A percentile compares a stretch with the other conserved stretches of the same genome.
phyloP scores from a whole-genome alignment of 2,888 invertebrate genomes.

The Leucophenga maculata region DNA sequence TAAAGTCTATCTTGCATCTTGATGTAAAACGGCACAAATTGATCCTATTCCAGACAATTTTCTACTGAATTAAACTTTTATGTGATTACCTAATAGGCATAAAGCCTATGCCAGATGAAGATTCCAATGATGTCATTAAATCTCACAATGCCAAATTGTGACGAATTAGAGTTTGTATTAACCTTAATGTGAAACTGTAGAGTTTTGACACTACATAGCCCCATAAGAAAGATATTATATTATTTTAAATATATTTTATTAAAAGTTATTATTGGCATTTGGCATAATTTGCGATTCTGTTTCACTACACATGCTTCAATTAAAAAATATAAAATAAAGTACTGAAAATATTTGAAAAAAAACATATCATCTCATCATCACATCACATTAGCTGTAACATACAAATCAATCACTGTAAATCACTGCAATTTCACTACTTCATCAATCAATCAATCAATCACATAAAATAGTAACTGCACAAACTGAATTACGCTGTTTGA shows the following conservation, averaged over 20 bases:
- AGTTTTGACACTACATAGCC: too few relatives aligned
- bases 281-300: conserved; percentile 9
- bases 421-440: not conserved
- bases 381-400: not conserved
- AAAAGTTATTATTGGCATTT: conserved; percentile 4
- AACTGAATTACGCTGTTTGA: not conserved
- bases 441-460: not conserved
- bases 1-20: too few relatives aligned
- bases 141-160: too few relatives aligned
- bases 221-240: too few relatives aligned
- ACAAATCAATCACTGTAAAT: not conserved
- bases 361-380: not conserved
- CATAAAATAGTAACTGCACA: not conserved
- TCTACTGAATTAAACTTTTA: too few relatives aligned
- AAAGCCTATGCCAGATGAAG: too few relatives aligned
- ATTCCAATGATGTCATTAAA: too few relatives aligned
- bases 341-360: conserved; percentile 13
- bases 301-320: conserved; percentile 34
- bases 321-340: conserved; percentile 25
- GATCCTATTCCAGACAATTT: too few relatives aligned
- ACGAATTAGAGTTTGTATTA: too few relatives aligned
- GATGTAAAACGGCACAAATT: too few relatives aligned
- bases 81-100: too few relatives aligned
- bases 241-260: conserved; percentile 25
- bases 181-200: too few relatives aligned